phyloP scores from a whole-genome alignment of 1,140 invertebrate genomes.

The Pogonomyrmex barbatus region DNA sequence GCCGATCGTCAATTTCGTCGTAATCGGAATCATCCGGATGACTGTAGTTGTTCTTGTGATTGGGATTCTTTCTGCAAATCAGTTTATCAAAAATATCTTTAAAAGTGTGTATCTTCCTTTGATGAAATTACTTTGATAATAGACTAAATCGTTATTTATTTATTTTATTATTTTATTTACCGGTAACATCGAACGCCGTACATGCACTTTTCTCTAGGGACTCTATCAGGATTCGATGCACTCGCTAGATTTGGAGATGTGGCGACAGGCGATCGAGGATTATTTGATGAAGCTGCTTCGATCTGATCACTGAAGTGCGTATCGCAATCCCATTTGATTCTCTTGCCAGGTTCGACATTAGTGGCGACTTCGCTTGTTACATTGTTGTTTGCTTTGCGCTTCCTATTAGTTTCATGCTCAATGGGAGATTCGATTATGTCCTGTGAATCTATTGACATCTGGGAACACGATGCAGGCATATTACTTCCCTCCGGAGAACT shows the following conservation, averaged over 20 bases:
- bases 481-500: constrained; percentile 6
- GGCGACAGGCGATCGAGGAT: constrained; percentile 10
- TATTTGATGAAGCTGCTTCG: constrained; percentile 19
- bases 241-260: not conserved
- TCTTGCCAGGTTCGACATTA: constrained; percentile 57
- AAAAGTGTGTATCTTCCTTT: not conserved
- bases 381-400: constrained; percentile 4
- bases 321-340: constrained; percentile 66
- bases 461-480: not conserved
- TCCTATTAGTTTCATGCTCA: not conserved
- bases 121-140: constrained; percentile 17
- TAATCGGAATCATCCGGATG: constrained; percentile 87
- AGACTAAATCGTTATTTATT: not conserved
- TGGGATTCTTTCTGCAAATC: constrained; percentile 82
- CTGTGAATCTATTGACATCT: not conserved
- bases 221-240: not conserved
- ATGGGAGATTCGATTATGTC: not conserved
- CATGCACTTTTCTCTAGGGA: constrained; percentile 78
- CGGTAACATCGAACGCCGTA: constrained; percentile 83
- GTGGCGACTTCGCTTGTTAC: not conserved
- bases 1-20: constrained; percentile 82
- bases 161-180: constrained; percentile 67
- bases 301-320: constrained; percentile 61
- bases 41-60: constrained; percentile 83
- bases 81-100: not conserved